A percentile compares a stretch with the other conserved stretches of the same genome.
Evolutionary conservation across 2,113 vertebrate genomes (phyloP).

Genomic region (Chamaea fasciata): DNA sequence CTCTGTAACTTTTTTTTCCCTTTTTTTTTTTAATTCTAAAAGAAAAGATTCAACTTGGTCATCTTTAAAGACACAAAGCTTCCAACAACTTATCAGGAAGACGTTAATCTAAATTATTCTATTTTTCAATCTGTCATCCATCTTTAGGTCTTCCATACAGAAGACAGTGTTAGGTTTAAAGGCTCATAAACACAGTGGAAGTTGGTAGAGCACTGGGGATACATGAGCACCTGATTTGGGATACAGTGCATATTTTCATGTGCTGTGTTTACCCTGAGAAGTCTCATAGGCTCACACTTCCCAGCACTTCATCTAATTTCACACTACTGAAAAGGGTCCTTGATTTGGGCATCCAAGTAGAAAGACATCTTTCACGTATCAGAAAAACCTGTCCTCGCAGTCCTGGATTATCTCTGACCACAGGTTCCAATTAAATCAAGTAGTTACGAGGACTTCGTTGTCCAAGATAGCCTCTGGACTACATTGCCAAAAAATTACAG

Average conservation of each 20-base stretch:
- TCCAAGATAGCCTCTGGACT: neutral
- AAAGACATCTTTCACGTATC: neutral
- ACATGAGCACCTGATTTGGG: accelerated
- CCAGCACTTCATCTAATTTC: neutral
- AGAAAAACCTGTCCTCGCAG: neutral
- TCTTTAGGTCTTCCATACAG: neutral
- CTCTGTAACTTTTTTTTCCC: neutral
- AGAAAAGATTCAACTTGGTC: neutral
- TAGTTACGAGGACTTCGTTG: neutral
- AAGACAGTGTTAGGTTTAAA: neutral
- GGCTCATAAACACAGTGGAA: neutral
- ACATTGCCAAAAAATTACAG: neutral
- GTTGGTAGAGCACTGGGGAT: neutral
- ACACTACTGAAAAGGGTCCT: neutral
- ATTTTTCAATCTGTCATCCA: neutral
- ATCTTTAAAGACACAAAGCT: neutral
- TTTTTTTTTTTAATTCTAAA: neutral
- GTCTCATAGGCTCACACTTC: neutral
- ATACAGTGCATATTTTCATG: neutral
- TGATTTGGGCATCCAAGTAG: neutral
- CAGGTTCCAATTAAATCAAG: slow-evolving; percentile 7
- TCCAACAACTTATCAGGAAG: neutral
- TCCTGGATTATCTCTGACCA: neutral
- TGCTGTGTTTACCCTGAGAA: neutral
- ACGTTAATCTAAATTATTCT: neutral